Conservation (phyloP, 2,888 invertebrate species). For the Drosophila antonietae region DNA sequence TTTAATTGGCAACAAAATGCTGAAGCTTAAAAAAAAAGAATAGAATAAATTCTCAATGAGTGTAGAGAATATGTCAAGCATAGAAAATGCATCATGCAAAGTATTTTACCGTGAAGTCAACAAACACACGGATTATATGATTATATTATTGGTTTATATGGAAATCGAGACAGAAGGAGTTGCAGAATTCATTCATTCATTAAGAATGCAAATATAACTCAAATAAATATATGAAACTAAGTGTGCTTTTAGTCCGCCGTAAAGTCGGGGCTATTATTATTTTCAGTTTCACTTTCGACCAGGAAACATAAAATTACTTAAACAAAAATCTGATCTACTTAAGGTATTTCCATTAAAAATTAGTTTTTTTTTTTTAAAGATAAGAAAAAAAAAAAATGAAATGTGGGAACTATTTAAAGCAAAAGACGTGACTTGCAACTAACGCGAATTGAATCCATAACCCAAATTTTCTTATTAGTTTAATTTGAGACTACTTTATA, state of each 20-base stretch:
- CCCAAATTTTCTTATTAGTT: too few species aligned
- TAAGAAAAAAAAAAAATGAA: neutral
- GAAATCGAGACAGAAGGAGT: neutral
- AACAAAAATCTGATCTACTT: neutral
- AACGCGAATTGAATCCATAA: too few species aligned
- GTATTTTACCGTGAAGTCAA: constrained; percentile 11
- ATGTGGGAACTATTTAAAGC: neutral
- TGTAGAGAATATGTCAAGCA: constrained; percentile 40
- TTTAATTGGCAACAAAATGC: constrained; percentile 67
- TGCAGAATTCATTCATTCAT: neutral
- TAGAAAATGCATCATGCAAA: constrained; percentile 35
- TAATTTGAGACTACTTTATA: too few species aligned
- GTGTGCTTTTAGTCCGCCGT: neutral
- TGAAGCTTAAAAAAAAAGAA: constrained; percentile 9
- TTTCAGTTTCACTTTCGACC: neutral
- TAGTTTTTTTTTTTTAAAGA: neutral
- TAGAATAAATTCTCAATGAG: constrained; percentile 11
- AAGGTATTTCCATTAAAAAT: neutral
- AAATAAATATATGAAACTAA: neutral
- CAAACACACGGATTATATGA: constrained; percentile 17
- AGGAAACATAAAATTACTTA: neutral
- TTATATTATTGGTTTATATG: constrained; percentile 15
- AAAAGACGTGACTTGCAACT: too few species aligned
- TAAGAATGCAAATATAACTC: neutral
- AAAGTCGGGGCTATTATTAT: neutral